Evolutionary conservation across 2,113 vertebrate species (phyloP).

Genomic region (Perca schrenkii): DNA sequence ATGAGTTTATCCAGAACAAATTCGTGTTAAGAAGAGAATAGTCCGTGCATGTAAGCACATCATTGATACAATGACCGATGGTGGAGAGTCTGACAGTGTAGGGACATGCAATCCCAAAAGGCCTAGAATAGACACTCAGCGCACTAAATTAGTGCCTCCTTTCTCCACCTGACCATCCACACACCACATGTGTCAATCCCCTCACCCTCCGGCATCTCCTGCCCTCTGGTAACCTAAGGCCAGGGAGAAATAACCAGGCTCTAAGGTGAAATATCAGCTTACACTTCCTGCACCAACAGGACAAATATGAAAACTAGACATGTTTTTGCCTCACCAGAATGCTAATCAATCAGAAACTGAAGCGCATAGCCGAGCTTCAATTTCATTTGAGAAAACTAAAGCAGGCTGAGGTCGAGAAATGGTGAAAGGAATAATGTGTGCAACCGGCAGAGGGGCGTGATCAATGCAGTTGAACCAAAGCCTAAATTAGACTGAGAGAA

Average conservation of each 20-base stretch:
- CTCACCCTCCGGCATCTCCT: constrained; percentile 54
- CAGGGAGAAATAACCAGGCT: constrained; percentile 43
- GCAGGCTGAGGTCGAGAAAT: constrained; percentile 35
- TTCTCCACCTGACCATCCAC: constrained; percentile 66
- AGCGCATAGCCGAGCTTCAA: constrained; percentile 25
- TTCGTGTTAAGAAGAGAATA: constrained; percentile 30
- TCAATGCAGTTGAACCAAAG: constrained; percentile 58
- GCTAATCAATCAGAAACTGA: constrained; percentile 67
- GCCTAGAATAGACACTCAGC: constrained; percentile 60
- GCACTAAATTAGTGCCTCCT: constrained; percentile 62
- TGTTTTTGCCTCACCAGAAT: constrained; percentile 41
- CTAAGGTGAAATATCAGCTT: constrained; percentile 55
- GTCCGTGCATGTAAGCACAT: constrained; percentile 33
- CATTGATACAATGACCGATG: constrained; percentile 52
- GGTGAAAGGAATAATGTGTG: constrained; percentile 42
- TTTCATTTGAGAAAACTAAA: constrained; percentile 34
- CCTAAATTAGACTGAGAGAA: constrained; percentile 40
- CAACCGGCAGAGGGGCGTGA: constrained; percentile 21
- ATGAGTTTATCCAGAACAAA: constrained; percentile 20
- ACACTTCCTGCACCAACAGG: constrained; percentile 32
- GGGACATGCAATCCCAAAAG: constrained; percentile 47
- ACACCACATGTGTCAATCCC: constrained; percentile 63
- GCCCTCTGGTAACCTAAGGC: constrained; percentile 54
- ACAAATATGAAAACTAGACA: constrained; percentile 60
- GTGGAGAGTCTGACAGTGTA: constrained; percentile 37